These are phyloP conservation scores for Scopus umbretta DNA, from an alignment of 2,113 vertebrate genomes.

Conservation along the genomic window DNA sequence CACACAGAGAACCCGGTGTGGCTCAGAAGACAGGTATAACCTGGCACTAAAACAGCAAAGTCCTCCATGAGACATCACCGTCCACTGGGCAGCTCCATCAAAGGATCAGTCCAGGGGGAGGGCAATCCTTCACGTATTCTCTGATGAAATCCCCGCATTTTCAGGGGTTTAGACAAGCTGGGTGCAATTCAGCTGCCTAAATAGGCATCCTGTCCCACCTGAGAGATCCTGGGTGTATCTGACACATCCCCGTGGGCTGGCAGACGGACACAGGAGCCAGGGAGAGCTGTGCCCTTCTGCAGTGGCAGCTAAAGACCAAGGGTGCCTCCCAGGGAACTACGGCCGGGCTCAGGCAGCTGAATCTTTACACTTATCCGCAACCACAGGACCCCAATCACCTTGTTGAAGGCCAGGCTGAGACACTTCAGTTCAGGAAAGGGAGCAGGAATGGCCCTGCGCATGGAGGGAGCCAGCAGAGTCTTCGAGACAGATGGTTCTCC, in stretches of 20 bases:
- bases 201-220: not conserved
- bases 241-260: not conserved
- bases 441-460: not conserved
- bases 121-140: not conserved
- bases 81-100: not conserved
- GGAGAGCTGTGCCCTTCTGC: not conserved
- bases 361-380: not conserved
- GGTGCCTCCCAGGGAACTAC: not conserved
- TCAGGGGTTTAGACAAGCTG: not conserved
- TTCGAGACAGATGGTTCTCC: not conserved
- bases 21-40: not conserved
- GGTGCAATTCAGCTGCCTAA: not conserved
- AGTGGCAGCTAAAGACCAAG: not conserved
- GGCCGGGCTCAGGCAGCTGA: not conserved
- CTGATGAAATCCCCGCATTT: not conserved
- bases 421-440: constrained; percentile 78
- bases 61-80: not conserved
- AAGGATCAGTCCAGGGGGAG: not conserved
- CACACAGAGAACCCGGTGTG: no score
- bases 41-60: not conserved
- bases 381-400: constrained; percentile 67
- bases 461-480: constrained; percentile 13
- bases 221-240: not conserved
- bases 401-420: constrained; percentile 83
- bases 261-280: not conserved